phyloP scores from a whole-genome alignment of 2,797 vertebrate genomes.

The Simalia tracyae region DNA sequence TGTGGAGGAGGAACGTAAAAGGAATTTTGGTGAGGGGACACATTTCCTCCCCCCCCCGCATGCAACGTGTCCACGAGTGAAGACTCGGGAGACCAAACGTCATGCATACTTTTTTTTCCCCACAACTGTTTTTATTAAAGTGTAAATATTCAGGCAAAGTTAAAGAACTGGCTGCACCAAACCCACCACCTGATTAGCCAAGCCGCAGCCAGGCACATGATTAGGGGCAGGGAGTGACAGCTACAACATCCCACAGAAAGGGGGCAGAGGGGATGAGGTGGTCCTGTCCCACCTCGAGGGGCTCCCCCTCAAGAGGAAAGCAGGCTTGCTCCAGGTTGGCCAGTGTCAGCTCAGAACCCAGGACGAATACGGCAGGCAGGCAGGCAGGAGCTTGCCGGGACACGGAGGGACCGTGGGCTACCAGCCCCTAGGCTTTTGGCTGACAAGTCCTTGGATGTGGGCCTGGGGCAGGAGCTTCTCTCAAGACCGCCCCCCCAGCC shows the following conservation, averaged over 20 bases:
- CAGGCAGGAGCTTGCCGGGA: neutral
- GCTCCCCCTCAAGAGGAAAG: neutral
- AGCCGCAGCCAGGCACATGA: neutral
- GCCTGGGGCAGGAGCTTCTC: neutral
- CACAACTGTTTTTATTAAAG: conserved; percentile 72
- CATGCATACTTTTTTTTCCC: conserved; percentile 23
- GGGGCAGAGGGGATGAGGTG: fast-evolving
- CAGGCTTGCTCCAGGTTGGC: neutral
- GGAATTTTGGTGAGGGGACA: neutral
- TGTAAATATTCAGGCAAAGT: conserved; percentile 64
- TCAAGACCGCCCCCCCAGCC: neutral
- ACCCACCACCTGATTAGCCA: neutral
- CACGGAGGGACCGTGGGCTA: neutral
- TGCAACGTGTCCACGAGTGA: neutral
- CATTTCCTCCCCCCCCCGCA: neutral
- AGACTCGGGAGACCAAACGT: neutral
- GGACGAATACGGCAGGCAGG: neutral
- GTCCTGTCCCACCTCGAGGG: neutral
- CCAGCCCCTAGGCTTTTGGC: neutral
- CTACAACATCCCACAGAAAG: neutral
- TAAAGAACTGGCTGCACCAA: neutral
- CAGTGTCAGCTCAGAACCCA: neutral
- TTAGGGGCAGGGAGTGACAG: neutral
- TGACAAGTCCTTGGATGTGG: neutral
- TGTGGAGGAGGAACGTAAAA: neutral